These are phyloP conservation scores for Petrocephalus zakoni DNA, from an alignment of 2,113 vertebrate genomes.

Conservation along the genomic window DNA sequence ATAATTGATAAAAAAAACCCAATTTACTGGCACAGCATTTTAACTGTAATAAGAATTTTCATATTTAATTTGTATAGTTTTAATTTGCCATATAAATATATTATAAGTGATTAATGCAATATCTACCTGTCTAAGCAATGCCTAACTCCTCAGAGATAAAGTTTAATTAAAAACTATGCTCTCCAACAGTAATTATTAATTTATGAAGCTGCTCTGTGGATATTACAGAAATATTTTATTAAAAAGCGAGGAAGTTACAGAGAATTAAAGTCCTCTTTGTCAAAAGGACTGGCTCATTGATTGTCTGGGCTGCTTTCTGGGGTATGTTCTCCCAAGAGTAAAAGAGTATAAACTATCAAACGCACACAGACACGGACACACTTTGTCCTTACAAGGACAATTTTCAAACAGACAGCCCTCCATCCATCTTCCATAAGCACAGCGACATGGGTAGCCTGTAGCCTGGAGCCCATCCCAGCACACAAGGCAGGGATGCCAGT, in stretches of 20 bases:
- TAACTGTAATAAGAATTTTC: slow-evolving; percentile 6
- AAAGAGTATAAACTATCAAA: not conserved
- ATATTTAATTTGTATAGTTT: slow-evolving; percentile 18
- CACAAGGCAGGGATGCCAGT: not conserved
- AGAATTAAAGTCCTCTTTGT: slow-evolving; percentile 17
- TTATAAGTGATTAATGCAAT: slow-evolving; percentile 28
- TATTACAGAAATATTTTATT: slow-evolving; percentile 30
- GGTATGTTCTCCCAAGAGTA: not conserved
- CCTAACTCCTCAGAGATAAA: slow-evolving; percentile 22
- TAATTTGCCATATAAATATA: slow-evolving; percentile 31
- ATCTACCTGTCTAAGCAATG: slow-evolving; percentile 26
- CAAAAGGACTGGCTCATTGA: not conserved
- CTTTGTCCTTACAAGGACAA: not conserved
- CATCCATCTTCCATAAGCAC: not conserved
- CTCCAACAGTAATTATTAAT: slow-evolving; percentile 29
- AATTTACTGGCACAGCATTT: not conserved
- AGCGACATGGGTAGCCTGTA: not conserved
- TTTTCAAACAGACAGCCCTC: not conserved
- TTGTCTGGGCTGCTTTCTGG: not conserved
- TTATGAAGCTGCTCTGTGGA: slow-evolving; percentile 19
- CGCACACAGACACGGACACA: not conserved
- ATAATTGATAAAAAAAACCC: not conserved
- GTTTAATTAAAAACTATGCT: slow-evolving; percentile 31
- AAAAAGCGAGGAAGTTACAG: slow-evolving; percentile 21
- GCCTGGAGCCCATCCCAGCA: not conserved